Evolutionary conservation across 2,797 vertebrate genomes (phyloP).

Genomic region (Thalassophryne amazonica): DNA sequence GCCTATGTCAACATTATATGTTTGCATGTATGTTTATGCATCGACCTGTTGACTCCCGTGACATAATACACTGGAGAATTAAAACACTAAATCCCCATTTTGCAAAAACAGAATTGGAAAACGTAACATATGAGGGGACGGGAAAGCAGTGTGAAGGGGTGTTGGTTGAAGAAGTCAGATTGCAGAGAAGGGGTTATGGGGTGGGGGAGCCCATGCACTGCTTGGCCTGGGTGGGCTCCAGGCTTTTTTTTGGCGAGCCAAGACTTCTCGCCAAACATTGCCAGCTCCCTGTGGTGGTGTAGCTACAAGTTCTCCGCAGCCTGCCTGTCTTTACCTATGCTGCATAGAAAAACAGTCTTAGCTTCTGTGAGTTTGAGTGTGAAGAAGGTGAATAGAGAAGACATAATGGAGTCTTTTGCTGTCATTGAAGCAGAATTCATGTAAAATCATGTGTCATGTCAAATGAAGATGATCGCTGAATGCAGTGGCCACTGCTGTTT

Average conservation of each 20-base stretch:
- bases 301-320: conserved; percentile 77
- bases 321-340: conserved; percentile 72
- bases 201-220: conserved; percentile 51
- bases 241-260: conserved; percentile 67
- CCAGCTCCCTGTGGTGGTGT: conserved; percentile 76
- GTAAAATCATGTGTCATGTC: conserved; percentile 9
- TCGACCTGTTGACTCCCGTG: conserved; percentile 20
- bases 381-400: conserved; percentile 19
- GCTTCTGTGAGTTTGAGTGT: conserved; percentile 27
- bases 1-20: conserved; percentile 12
- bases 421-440: conserved; percentile 27
- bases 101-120: conserved; percentile 8
- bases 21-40: conserved; percentile 4
- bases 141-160: conserved; percentile 15
- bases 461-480: conserved; percentile 26
- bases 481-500: conserved; percentile 18
- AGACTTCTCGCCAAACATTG: conserved; percentile 66
- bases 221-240: conserved; percentile 56
- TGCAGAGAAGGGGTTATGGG: neutral
- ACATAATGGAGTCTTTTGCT: conserved; percentile 23
- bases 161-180: conserved; percentile 22
- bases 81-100: neutral
- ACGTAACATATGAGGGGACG: conserved; percentile 14
- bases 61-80: neutral
- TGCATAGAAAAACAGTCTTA: conserved; percentile 56